Evolutionary conservation across 2,888 invertebrate species (phyloP), one percentile per base, ranked within the genome.

Genomic region (Stenodera caucasica): DNA sequence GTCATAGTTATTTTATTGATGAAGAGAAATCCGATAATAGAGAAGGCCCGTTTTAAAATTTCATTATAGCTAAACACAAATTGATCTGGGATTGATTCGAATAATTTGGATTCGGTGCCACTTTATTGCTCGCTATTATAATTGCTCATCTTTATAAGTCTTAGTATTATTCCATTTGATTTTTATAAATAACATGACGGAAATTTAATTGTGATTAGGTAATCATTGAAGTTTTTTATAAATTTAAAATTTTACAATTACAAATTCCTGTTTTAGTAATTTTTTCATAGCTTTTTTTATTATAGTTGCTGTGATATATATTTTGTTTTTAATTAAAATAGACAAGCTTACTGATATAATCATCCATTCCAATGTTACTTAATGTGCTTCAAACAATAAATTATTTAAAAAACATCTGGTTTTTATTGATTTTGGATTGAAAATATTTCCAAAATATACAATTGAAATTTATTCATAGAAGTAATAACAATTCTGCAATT

Each of bases 241-340:
- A n/a, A n/a, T 23, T 18, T n/a, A 5, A 23, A 45, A 45, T 37
- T 15, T 15, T 37, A 37, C 23, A 45, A 26, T 26, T 26, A 26
- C 26, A 26, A 26, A 26, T 26, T 4, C 2, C 12, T 45, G 18
- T 6, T 12, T 23, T 45, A 12, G 12, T 45, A 45, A 9, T 11
- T 21, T 30, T 32, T 49, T 33, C 53, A 33, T 53, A 23, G 53
- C 53, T 53, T 53, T 58, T 45, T 33, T 49, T 53, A 54, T 30
- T 55, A 26, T 55, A 61, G 54, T 61, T 61, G 61, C 61, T 61
- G 61, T 61, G 61, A 61, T 61, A 61, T n/a, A 50, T 29, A 53
- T 60, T 55, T 21, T 21, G 11, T 45, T 45, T 3, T 45, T 23
- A 23, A 45, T 40, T 18, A 45, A 45, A 45, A 21, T 21, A 45